Evolutionary conservation across 2,888 invertebrate genomes (phyloP), one percentile per base, ranked within the genome.

Genomic region (Rotaria socialis): DNA sequence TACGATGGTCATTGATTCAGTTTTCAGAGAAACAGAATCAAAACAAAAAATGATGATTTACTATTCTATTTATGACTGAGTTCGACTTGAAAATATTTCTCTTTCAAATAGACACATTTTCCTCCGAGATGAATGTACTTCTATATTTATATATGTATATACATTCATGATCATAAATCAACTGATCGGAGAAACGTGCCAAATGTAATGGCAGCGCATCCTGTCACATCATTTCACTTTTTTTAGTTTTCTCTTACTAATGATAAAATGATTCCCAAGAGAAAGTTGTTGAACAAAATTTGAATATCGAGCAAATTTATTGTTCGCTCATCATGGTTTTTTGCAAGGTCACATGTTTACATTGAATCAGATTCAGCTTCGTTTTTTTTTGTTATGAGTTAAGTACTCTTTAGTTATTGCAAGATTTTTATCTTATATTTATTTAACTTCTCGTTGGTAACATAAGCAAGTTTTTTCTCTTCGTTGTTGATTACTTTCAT

Each of bases 131-230:
- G 10, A n/a, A 60, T 60, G 27, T 14, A 4, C 27, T 35, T 35
- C 35, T 35, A 35, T 35, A 35, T 35, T 19, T 11, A 10, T n/a
- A 27, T 24, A 60, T 60, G 10, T 60, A n/a, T 8, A 52, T 16
- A 52, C 52, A 52, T 16, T 52, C 52, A 67, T 67, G 19, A 67
- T 67, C 67, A 67, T 41, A 35, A 67, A 67, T 41, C 35, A 35
- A 67, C 22, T 67, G 35, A 67, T 67, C 67, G 67, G 35, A 67
- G 19, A 67, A 67, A 67, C 67, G 67, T 67, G 67, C 67, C 41
- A 19, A 67, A 67, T 67, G 11, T 35, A 56, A 56, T 56, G 8
- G 56, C 7, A 56, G 56, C 6, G 35, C n/a, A 67, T 67, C 27
- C 27, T 35, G 35, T 35, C 35, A 67, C 19, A 67, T 67, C 67